These are phyloP conservation scores for Avahi laniger DNA, from an alignment of 2,797 vertebrate genomes.

Conservation along the genomic window DNA sequence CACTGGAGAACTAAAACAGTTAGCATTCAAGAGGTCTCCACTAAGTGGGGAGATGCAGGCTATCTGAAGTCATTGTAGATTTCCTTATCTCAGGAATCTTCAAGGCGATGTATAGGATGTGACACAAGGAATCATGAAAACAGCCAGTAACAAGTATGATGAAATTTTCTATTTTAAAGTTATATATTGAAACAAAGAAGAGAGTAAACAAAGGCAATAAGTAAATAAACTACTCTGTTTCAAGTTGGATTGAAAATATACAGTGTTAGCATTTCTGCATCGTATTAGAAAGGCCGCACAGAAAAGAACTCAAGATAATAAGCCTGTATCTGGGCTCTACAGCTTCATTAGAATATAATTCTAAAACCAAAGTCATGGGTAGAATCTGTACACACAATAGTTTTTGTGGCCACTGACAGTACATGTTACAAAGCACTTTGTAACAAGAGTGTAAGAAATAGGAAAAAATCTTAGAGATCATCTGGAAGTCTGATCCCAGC, in stretches of 20 bases:
- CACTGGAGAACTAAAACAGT: not conserved
- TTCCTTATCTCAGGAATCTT: not conserved
- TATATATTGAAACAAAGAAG: not conserved
- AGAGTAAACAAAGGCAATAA: not conserved
- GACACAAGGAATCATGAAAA: not conserved
- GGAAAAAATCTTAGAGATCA: not conserved
- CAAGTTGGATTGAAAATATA: not conserved
- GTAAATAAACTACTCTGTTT: not conserved
- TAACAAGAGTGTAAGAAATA: not conserved
- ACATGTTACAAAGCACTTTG: not conserved
- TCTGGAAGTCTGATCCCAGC: not conserved
- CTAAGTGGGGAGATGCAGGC: not conserved
- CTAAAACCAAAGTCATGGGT: not conserved
- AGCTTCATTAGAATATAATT: not conserved
- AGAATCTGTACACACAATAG: not conserved
- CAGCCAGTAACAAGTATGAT: not conserved
- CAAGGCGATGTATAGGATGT: not conserved
- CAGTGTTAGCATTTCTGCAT: not conserved
- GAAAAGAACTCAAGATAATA: not conserved
- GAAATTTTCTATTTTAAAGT: constrained; percentile 2
- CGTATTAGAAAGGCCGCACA: not conserved
- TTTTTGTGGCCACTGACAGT: not conserved
- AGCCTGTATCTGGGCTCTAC: not conserved
- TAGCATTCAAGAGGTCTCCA: not conserved
- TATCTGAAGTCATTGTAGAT: not conserved